phyloP scores from a whole-genome alignment of 2,888 invertebrate genomes.

The Arctia plantaginis region DNA sequence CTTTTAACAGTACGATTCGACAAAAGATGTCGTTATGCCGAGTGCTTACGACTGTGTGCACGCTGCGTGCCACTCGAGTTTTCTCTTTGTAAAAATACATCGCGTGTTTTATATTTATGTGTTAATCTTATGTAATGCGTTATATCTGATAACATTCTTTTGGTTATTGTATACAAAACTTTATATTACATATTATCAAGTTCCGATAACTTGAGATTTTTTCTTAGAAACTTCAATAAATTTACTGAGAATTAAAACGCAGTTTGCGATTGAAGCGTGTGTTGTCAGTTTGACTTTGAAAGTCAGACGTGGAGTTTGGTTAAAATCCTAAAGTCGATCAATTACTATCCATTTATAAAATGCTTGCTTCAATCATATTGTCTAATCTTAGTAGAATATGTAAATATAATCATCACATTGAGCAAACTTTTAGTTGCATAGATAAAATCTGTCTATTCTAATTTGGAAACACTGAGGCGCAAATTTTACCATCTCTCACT shows the following conservation, averaged over 20 bases:
- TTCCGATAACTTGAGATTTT: too few species aligned
- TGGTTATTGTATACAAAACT: neutral
- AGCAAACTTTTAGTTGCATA: too few species aligned
- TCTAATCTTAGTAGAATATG: neutral
- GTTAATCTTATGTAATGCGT: conserved; percentile 20
- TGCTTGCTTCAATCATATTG: neutral
- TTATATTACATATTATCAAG: too few species aligned
- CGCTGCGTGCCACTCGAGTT: conserved; percentile 48
- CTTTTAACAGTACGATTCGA: conserved; percentile 57
- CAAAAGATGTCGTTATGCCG: conserved; percentile 77
- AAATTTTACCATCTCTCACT: too few species aligned
- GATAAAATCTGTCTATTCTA: too few species aligned
- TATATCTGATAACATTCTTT: neutral
- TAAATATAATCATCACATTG: neutral
- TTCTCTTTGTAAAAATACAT: conserved; percentile 57
- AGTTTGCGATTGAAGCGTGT: too few species aligned
- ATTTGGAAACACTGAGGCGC: too few species aligned
- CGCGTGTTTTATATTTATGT: conserved; percentile 16
- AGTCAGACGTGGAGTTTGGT: too few species aligned
- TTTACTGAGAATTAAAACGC: too few species aligned
- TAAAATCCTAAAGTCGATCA: neutral
- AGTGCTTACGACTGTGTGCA: conserved; percentile 51
- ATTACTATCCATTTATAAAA: neutral
- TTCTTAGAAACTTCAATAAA: too few species aligned
- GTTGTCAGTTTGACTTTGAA: too few species aligned